phyloP scores from a whole-genome alignment of 2,113 vertebrate species.

The Phaetusa simplex region DNA sequence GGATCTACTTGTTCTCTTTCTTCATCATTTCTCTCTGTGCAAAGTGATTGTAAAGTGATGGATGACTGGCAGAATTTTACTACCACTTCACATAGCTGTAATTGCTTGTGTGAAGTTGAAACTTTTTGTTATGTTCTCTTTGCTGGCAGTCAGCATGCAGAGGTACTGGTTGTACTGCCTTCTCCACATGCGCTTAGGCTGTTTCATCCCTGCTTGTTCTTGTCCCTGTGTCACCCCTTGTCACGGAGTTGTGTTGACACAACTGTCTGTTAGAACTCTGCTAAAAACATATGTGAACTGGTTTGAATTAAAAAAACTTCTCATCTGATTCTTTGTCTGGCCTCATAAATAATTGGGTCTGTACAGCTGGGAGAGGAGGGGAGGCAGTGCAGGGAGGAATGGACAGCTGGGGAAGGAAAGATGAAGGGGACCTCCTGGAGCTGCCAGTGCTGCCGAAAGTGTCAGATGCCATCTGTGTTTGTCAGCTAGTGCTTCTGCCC shows the following conservation, averaged over 20 bases:
- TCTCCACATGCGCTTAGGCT: neutral
- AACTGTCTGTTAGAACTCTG: neutral
- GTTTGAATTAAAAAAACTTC: constrained; percentile 41
- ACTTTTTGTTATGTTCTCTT: neutral
- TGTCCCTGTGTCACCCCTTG: constrained; percentile 14
- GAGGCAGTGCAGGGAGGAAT: neutral
- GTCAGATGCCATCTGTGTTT: neutral
- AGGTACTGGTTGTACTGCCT: neutral
- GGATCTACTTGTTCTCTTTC: neutral
- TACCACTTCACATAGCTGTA: neutral
- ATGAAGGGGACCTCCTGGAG: neutral
- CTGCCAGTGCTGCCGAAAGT: neutral
- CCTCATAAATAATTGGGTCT: neutral
- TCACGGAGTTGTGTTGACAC: neutral
- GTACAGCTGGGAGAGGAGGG: neutral
- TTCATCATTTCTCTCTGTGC: neutral
- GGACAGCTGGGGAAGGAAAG: neutral
- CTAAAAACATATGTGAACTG: constrained; percentile 34
- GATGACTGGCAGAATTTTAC: neutral
- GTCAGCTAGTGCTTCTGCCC: neutral
- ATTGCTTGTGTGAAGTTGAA: neutral
- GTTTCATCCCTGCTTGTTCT: neutral
- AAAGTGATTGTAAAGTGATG: neutral
- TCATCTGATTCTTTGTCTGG: constrained; percentile 33
- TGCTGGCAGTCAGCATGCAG: neutral